Conservation (phyloP, 2,888 invertebrate genomes). For the Perdita meconis region DNA sequence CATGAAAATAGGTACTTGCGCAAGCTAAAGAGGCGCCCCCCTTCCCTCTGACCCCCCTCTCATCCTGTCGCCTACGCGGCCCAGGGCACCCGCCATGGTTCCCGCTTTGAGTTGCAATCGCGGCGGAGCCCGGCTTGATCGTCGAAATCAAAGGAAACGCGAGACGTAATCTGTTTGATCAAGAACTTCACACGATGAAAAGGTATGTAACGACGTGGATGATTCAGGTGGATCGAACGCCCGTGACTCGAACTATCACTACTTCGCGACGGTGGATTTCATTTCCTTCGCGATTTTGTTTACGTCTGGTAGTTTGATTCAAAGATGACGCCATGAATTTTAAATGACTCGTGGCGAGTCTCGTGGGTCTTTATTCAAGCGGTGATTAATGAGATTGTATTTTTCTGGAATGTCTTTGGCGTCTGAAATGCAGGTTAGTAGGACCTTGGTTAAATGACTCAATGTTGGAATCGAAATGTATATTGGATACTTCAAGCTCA, state of each 20-base stretch:
- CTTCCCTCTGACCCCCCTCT: background rate
- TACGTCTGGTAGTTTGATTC: too few species aligned
- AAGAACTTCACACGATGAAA: constrained; percentile 49
- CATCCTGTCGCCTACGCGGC: constrained; percentile 5
- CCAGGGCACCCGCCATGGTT: background rate
- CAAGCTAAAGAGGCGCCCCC: constrained; percentile 40
- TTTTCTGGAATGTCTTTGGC: too few species aligned
- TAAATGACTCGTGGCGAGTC: too few species aligned
- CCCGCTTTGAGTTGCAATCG: constrained; percentile 55
- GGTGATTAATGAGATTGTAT: too few species aligned
- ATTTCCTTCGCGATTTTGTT: background rate
- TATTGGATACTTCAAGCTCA: too few species aligned
- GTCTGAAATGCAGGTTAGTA: too few species aligned
- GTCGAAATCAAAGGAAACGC: constrained; percentile 63
- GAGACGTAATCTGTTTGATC: constrained; percentile 62
- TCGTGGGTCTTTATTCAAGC: too few species aligned
- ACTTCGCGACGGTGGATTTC: background rate
- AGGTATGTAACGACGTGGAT: constrained; percentile 19
- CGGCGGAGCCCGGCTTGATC: constrained; percentile 56
- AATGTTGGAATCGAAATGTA: too few species aligned
- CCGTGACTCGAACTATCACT: background rate
- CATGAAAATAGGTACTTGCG: constrained; percentile 70
- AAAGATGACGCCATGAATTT: too few species aligned
- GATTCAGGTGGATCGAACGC: background rate
- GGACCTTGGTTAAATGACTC: too few species aligned